Percentiles rank a stretch among this genome's conserved stretches.
These are phyloP conservation scores for Melieria crassipennis DNA, from an alignment of 2,888 invertebrate genomes.

Conservation along the genomic window DNA sequence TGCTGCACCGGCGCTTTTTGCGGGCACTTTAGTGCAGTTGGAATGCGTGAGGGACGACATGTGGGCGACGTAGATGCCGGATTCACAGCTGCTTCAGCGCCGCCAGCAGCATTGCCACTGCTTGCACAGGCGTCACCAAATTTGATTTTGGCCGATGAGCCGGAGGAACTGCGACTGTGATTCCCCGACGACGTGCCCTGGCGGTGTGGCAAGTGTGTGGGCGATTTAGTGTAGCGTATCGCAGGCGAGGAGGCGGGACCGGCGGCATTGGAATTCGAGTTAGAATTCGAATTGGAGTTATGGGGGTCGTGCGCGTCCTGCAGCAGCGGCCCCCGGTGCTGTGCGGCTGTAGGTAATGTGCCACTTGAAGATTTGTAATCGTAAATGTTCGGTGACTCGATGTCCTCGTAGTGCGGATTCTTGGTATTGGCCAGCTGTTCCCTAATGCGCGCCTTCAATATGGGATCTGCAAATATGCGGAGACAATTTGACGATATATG, in stretches of 20 bases:
- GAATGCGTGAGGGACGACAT: slow-evolving; percentile 70
- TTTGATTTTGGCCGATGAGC: slow-evolving; percentile 60
- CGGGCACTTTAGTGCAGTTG: slow-evolving; percentile 65
- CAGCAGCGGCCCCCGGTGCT: slow-evolving; percentile 41
- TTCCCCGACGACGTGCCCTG: slow-evolving; percentile 49
- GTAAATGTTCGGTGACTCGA: slow-evolving; percentile 68
- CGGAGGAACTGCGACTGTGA: slow-evolving; percentile 60
- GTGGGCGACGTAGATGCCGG: slow-evolving; percentile 56
- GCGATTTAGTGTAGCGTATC: slow-evolving; percentile 56
- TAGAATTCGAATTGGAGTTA: slow-evolving; percentile 37
- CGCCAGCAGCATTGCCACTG: slow-evolving; percentile 41
- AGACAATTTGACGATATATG: neutral
- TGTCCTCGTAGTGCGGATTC: slow-evolving; percentile 67
- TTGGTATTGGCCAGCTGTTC: slow-evolving; percentile 74
- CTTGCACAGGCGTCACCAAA: slow-evolving; percentile 41
- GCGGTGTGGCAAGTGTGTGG: slow-evolving; percentile 57
- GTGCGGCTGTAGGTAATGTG: slow-evolving; percentile 39
- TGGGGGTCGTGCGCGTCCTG: slow-evolving; percentile 37
- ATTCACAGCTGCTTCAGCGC: slow-evolving; percentile 37
- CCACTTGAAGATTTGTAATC: slow-evolving; percentile 52
- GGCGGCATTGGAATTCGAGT: slow-evolving; percentile 10
- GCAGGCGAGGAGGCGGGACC: slow-evolving; percentile 46
- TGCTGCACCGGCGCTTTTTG: slow-evolving; percentile 59
- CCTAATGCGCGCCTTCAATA: slow-evolving; percentile 83
- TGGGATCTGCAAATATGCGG: slow-evolving; percentile 74